Base-by-base conservation (phyloP, 2,888 invertebrate genomes). In the Onchidella celtica region DNA sequence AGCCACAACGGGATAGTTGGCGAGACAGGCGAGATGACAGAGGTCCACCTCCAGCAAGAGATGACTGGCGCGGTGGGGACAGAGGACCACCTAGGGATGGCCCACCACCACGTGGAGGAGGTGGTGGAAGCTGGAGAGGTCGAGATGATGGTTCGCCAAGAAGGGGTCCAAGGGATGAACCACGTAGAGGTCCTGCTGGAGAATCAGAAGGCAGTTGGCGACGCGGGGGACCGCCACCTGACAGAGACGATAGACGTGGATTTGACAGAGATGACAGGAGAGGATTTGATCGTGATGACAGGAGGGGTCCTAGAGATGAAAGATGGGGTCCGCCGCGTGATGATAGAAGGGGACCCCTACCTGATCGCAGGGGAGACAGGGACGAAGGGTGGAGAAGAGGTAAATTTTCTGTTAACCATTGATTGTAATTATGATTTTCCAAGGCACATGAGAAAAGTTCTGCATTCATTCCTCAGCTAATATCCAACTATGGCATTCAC, bases 1-100 rank as follows among this genome's bases (percentile, higher is more conserved):
- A 84, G 32, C 63, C 80, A 9, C 59, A 57, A 24, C 47, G 83
- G 55, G 85, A 85, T 32, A 78, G 82, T 9, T 84, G 85, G 85
- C 76, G 83, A 59, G 83, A 81, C 47, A 73, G 84, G 47, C 77
- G 86, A n/a, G 85, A 84, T 73, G 84, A 86, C 21, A 63, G 84
- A 24, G 83, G 77, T 9, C 78, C 74, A 14, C 81, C 76, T 6
- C 69, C 63, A n/a, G 63, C 65, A 24, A 61, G 81, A 40, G 81
- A 81, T 70, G 81, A 81, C 55, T 81, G 81, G 81, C 59, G 81
- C 2, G 69, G 81, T 29, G 70, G 70, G n/a, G 76, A 76, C 3
- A 69, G 65, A 55, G 63, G 2, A 14, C 55, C 29, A 34, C 6
- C 79, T 24, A 75, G 69, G 55, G 81, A 81, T 59, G 80, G 29